Evolutionary conservation across 2,113 vertebrate genomes (phyloP).

Genomic region (Ctenomys sociabilis): DNA sequence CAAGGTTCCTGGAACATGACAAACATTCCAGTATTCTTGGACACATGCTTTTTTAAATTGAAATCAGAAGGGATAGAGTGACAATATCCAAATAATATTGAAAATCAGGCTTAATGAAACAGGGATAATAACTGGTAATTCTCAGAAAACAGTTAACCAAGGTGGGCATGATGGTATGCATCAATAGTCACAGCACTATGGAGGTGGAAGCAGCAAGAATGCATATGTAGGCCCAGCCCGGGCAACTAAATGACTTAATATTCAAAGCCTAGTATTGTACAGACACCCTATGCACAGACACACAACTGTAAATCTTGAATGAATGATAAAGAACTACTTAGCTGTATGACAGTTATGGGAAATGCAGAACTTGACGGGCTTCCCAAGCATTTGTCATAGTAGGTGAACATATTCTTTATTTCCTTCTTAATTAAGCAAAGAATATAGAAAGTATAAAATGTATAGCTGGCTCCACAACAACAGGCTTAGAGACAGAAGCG

Average conservation of each 20-base stretch:
- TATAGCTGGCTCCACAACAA: background rate
- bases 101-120: too few relatives aligned
- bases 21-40: background rate
- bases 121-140: background rate
- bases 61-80: background rate
- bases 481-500: background rate
- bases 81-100: too few relatives aligned
- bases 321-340: background rate
- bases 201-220: background rate
- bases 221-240: background rate
- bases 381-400: too few relatives aligned
- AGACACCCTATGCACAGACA: background rate
- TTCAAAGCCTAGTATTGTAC: background rate
- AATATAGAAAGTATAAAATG: background rate
- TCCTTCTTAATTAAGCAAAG: background rate
- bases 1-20: background rate
- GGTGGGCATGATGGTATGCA: background rate
- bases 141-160: background rate
- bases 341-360: background rate
- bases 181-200: background rate
- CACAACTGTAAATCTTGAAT: background rate
- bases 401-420: background rate
- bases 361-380: background rate
- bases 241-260: background rate
- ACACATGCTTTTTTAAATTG: accelerated